A percentile compares a stretch with the other conserved stretches of the same genome.
These are phyloP conservation scores for Mesorhabditis sp. DNA, from an alignment of 2,888 invertebrate genomes.

Conservation along the genomic window DNA sequence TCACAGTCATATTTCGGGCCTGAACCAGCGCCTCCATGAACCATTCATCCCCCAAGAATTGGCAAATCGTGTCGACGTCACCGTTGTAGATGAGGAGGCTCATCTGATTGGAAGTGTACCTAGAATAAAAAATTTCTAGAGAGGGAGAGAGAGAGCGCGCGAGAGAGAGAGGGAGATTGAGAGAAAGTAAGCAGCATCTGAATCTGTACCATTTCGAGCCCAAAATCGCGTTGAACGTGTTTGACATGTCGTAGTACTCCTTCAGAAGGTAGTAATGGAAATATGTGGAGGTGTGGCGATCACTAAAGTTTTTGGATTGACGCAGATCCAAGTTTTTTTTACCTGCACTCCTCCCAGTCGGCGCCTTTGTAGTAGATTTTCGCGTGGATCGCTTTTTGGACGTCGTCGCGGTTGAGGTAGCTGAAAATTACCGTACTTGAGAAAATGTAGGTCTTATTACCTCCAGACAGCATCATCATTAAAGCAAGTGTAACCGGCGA, in stretches of 20 bases:
- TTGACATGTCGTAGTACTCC: conserved; percentile 39
- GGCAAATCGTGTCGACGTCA: conserved; percentile 36
- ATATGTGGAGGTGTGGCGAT: background rate
- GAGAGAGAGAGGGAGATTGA: no score
- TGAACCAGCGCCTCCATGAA: conserved; percentile 24
- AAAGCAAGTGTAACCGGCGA: conserved; percentile 45
- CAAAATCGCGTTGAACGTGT: conserved; percentile 22
- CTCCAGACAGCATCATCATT: conserved; percentile 28
- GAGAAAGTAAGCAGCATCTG: no score
- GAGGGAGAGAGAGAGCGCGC: no score
- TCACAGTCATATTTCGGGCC: conserved; percentile 24
- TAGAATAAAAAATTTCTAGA: background rate
- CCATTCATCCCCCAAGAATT: conserved; percentile 38
- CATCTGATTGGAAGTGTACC: conserved; percentile 25
- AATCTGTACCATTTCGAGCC: background rate
- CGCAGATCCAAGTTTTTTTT: background rate
- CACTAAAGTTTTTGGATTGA: background rate
- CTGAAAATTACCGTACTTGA: background rate
- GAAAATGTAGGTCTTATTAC: conserved; percentile 19
- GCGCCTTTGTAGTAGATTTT: conserved; percentile 14
- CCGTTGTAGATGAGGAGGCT: conserved; percentile 36
- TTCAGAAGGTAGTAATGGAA: conserved; percentile 7
- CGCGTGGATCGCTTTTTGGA: conserved; percentile 47
- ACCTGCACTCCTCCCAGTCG: conserved; percentile 16
- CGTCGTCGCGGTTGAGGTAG: conserved; percentile 23